A percentile compares a stretch with the other conserved stretches of the same genome.
These are phyloP conservation scores for Silurus meridionalis DNA, from an alignment of 2,113 vertebrate genomes.

Conservation along the genomic window DNA sequence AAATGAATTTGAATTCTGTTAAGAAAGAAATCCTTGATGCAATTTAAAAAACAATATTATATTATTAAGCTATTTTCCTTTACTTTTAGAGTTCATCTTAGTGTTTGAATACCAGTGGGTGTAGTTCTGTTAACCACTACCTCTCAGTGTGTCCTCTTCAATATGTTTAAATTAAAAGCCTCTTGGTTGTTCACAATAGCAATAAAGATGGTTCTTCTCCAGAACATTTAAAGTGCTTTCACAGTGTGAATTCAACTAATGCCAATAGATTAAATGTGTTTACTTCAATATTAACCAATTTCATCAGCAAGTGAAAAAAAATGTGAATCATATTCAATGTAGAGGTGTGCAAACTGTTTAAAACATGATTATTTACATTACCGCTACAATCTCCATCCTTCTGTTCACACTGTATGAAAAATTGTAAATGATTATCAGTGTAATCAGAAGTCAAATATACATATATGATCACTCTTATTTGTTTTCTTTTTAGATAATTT, in stretches of 20 bases:
- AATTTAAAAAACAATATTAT: background rate
- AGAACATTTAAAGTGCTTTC: background rate
- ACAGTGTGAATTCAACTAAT: no score
- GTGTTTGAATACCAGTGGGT: background rate
- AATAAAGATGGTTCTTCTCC: background rate
- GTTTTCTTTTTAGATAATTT: slow-evolving; percentile 33
- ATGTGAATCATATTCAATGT: background rate
- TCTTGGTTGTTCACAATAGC: background rate
- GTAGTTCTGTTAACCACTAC: background rate
- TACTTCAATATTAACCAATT: background rate
- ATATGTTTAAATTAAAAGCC: background rate
- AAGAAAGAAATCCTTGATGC: background rate
- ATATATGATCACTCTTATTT: background rate
- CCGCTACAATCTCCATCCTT: background rate
- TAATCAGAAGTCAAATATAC: background rate
- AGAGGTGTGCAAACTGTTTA: background rate
- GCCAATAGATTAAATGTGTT: no score
- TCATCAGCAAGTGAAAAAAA: background rate
- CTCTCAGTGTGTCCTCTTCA: background rate
- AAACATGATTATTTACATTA: background rate
- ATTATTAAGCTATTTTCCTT: background rate
- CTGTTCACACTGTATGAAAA: background rate
- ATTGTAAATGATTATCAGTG: background rate
- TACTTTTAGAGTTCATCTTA: background rate
- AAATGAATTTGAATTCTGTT: background rate